Evolutionary conservation across 2,888 invertebrate genomes (phyloP).

Genomic region (Archips crataeganus): DNA sequence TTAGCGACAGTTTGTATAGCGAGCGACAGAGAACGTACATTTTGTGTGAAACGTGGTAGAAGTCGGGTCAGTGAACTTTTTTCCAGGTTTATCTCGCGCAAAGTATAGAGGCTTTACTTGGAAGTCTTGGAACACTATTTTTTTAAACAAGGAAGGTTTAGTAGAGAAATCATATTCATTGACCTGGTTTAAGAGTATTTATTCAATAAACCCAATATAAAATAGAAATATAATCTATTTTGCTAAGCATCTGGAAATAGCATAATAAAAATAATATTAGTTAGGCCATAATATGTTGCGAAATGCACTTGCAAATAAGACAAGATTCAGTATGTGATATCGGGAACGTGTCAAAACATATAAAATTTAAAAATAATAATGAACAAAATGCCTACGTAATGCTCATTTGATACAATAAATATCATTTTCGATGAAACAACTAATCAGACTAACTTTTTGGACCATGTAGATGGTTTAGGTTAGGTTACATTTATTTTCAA

Average conservation of each 20-base stretch:
- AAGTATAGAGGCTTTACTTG: not conserved
- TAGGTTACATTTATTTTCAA: too few relatives aligned
- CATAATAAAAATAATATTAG: not conserved
- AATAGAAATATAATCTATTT: slow-evolving; percentile 54
- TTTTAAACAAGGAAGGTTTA: not conserved
- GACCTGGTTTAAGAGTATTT: slow-evolving; percentile 24
- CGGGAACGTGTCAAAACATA: not conserved
- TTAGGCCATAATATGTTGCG: not conserved
- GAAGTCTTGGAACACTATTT: not conserved
- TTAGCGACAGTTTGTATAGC: too few relatives aligned
- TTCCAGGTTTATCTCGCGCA: too few relatives aligned
- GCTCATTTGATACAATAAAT: too few relatives aligned
- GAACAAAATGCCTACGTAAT: too few relatives aligned
- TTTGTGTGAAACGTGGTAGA: too few relatives aligned
- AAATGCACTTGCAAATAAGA: slow-evolving; percentile 14
- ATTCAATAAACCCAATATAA: slow-evolving; percentile 45
- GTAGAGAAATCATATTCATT: slow-evolving; percentile 4
- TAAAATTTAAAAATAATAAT: too few relatives aligned
- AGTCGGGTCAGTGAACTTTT: too few relatives aligned
- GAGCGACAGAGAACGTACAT: too few relatives aligned
- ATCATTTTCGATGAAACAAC: too few relatives aligned
- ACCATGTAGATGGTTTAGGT: too few relatives aligned
- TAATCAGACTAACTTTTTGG: too few relatives aligned
- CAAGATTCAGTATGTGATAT: slow-evolving; percentile 19
- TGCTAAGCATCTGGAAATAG: slow-evolving; percentile 1